Evolutionary conservation across 2,113 vertebrate species (phyloP).

Genomic region (Oxygymnocypris stewartii): DNA sequence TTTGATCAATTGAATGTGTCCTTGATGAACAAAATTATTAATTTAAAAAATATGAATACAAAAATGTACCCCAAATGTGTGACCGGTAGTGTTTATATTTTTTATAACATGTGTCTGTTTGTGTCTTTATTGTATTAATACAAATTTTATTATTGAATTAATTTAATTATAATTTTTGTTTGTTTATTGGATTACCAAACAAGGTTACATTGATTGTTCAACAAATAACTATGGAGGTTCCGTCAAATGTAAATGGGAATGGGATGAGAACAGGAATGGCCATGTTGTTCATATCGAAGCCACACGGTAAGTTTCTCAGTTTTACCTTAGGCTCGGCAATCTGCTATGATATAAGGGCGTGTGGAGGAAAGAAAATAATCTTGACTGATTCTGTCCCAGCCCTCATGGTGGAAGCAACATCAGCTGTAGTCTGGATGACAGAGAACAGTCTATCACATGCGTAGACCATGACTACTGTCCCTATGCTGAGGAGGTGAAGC

Average conservation of each 20-base stretch:
- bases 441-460: slow-evolving; percentile 47
- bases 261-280: slow-evolving; percentile 46
- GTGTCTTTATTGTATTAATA: not conserved
- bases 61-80: not conserved
- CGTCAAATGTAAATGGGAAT: slow-evolving; percentile 56
- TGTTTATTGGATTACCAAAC: not conserved
- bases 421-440: slow-evolving; percentile 52
- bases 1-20: not conserved
- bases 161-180: not conserved
- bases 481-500: slow-evolving; percentile 53
- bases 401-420: slow-evolving; percentile 39
- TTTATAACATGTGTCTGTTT: not conserved
- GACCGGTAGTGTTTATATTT: not conserved
- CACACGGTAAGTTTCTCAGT: slow-evolving; percentile 38
- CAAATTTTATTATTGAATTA: not conserved
- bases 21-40: not conserved
- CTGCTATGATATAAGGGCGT: not conserved
- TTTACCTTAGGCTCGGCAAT: not conserved
- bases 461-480: slow-evolving; percentile 53
- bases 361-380: too few species aligned
- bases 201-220: slow-evolving; percentile 54
- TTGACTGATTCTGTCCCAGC: slow-evolving; percentile 34
- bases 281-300: slow-evolving; percentile 49
- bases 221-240: slow-evolving; percentile 55
- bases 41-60: not conserved